Evolutionary conservation across 2,797 vertebrate genomes (phyloP).

Genomic region (Notoglanidium macrostoma): DNA sequence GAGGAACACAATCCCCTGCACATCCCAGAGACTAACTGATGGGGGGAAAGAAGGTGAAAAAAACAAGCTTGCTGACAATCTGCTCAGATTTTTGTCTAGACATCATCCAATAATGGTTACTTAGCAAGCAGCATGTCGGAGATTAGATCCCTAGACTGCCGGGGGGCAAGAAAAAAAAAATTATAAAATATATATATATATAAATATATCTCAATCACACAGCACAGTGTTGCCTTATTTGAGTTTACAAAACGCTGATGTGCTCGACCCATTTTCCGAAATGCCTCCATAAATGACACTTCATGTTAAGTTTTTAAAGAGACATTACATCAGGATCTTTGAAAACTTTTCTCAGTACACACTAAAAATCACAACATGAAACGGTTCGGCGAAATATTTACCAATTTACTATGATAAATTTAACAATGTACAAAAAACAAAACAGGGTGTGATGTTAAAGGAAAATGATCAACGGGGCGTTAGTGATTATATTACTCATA

Average conservation of each 20-base stretch:
- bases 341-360: neutral
- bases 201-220: neutral
- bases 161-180: neutral
- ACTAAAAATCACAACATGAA: neutral
- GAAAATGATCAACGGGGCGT: too few relatives aligned
- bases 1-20: neutral
- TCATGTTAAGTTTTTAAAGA: neutral
- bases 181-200: too few relatives aligned
- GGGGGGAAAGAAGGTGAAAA: neutral
- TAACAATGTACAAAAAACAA: too few relatives aligned
- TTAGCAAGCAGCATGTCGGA: conserved; percentile 49
- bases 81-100: conserved; percentile 64
- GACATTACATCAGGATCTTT: neutral
- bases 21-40: conserved; percentile 37
- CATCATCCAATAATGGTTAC: conserved; percentile 64
- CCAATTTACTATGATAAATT: too few relatives aligned
- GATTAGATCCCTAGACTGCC: conserved; percentile 34
- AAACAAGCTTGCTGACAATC: conserved; percentile 54
- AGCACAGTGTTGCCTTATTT: neutral
- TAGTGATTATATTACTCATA: neutral
- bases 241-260: neutral
- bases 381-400: neutral
- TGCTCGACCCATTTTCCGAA: neutral
- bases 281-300: neutral
- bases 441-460: neutral